Percentiles rank a stretch among this genome's conserved stretches.
phyloP scores from a whole-genome alignment of 2,113 vertebrate species.

The Vanacampus margaritifer region DNA sequence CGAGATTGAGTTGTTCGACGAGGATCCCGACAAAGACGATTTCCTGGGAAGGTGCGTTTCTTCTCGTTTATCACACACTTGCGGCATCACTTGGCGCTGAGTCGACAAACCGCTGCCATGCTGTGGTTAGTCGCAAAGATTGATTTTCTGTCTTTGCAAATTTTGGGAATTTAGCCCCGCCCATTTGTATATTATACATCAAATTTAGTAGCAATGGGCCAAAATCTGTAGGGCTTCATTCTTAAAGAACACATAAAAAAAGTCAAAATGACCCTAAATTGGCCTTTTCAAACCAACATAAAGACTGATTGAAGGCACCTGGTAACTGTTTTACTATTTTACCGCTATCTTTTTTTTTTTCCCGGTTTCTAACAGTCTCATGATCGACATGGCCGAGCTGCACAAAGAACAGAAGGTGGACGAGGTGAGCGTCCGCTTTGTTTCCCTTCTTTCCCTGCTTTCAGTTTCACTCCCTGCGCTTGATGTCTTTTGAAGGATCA shows the following conservation, averaged over 20 bases:
- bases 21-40: slow-evolving; percentile 97
- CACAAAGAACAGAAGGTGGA: slow-evolving; percentile 91
- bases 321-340: neutral
- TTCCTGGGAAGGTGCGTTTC: slow-evolving; percentile 87
- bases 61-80: slow-evolving; percentile 2
- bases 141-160: no score
- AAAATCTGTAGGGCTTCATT: no score
- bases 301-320: neutral
- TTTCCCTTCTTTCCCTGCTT: neutral
- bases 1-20: slow-evolving; percentile 96
- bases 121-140: no score
- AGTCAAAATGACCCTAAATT: no score
- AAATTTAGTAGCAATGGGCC: no score
- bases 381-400: slow-evolving; percentile 91
- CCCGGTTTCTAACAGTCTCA: slow-evolving; percentile 74
- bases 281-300: no score
- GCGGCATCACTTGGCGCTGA: no score
- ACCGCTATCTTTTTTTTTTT: neutral
- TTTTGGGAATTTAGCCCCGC: no score
- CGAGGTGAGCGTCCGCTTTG: slow-evolving; percentile 76
- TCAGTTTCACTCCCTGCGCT: neutral
- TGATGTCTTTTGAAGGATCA: neutral
- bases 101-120: no score
- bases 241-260: no score
- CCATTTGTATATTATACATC: no score